Evolutionary conservation across 2,113 vertebrate species (phyloP).

Genomic region (Oryzias javanicus): DNA sequence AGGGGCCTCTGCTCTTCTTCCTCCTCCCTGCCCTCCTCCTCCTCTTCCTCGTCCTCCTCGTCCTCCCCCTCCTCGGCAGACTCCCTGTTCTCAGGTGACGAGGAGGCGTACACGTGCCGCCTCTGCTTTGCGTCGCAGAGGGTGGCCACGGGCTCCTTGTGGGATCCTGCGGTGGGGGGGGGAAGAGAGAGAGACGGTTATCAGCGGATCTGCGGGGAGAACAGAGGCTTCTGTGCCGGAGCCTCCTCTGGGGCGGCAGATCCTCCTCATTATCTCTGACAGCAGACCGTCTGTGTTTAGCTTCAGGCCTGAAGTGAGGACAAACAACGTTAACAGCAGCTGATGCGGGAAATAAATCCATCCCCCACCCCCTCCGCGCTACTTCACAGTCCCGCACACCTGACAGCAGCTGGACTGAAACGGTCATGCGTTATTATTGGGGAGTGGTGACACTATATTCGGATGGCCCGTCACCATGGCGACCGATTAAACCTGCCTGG

Average conservation of each 20-base stretch:
- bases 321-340: slow-evolving; percentile 23
- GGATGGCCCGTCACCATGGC: slow-evolving; percentile 56
- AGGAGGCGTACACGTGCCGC: slow-evolving; percentile 31
- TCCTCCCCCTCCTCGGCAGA: slow-evolving; percentile 52
- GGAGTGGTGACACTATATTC: slow-evolving; percentile 25
- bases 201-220: slow-evolving; percentile 31
- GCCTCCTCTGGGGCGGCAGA: slow-evolving; percentile 19
- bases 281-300: slow-evolving; percentile 29
- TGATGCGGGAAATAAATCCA: no score
- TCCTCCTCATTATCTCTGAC: slow-evolving; percentile 43
- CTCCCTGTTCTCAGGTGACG: slow-evolving; percentile 23
- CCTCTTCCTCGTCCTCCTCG: slow-evolving; percentile 69
- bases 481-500: slow-evolving; percentile 55
- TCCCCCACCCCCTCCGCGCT: no score
- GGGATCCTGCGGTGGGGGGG: slow-evolving; percentile 43
- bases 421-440: slow-evolving; percentile 14
- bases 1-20: slow-evolving; percentile 87
- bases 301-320: slow-evolving; percentile 38
- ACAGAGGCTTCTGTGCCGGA: not conserved
- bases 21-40: slow-evolving; percentile 82
- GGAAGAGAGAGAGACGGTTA: no score
- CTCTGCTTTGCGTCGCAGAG: slow-evolving; percentile 32
- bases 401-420: slow-evolving; percentile 34
- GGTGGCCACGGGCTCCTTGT: slow-evolving; percentile 39
- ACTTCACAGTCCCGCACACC: slow-evolving; percentile 1